Percentiles rank a stretch among this genome's conserved stretches.
Conservation (phyloP, 2,888 invertebrate genomes). For the Callinectes sapidus region DNA sequence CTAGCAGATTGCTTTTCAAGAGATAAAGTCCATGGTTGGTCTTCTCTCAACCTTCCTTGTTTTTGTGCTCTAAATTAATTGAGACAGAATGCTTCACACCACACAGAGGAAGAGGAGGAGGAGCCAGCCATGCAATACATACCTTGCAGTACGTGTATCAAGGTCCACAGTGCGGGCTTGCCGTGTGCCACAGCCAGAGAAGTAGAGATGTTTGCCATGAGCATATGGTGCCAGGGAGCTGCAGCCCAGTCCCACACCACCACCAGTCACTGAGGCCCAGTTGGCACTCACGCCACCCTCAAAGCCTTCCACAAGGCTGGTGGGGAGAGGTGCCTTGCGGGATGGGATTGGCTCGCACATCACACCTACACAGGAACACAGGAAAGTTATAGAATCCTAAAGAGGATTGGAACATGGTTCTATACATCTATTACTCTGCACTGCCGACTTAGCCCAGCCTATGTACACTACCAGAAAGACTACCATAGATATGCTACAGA, state of each 20-base stretch:
- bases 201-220: constrained; percentile 77
- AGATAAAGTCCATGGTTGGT: background rate
- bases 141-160: constrained; percentile 76
- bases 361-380: constrained; percentile 47
- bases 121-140: background rate
- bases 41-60: background rate
- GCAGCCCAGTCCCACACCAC: constrained; percentile 76
- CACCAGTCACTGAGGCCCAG: constrained; percentile 76
- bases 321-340: constrained; percentile 59
- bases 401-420: background rate
- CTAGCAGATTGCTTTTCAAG: no score
- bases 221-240: constrained; percentile 76
- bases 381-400: background rate
- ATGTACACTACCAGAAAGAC: no score
- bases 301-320: constrained; percentile 71
- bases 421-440: background rate
- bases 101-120: background rate
- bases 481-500: no score
- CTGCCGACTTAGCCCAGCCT: background rate
- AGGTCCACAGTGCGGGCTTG: constrained; percentile 76
- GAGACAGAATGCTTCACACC: background rate
- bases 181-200: constrained; percentile 76
- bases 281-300: constrained; percentile 63
- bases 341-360: constrained; percentile 62
- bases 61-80: background rate